Conservation (phyloP, 2,113 vertebrate species). For the Callopanchax toddi region DNA sequence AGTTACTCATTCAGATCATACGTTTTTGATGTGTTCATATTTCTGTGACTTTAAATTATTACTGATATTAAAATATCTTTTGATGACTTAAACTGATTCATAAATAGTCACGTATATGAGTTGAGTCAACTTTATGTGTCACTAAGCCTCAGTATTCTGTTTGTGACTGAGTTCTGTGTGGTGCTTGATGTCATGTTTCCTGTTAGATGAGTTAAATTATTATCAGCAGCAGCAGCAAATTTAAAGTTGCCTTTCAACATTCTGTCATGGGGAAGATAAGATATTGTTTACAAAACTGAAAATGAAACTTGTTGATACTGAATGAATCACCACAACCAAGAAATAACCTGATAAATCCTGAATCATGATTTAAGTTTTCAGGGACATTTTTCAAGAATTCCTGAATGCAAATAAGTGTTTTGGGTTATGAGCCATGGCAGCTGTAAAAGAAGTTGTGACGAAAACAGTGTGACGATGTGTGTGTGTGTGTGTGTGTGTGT, state of each 20-base stretch:
- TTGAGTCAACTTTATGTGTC: background rate
- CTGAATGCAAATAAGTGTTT: conserved; percentile 7
- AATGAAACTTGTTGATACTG: conserved; percentile 2
- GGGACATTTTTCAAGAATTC: conserved; percentile 14
- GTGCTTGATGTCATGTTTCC: background rate
- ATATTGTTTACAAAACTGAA: conserved; percentile 16
- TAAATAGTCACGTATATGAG: conserved; percentile 16
- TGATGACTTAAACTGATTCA: conserved; percentile 15
- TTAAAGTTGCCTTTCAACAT: background rate
- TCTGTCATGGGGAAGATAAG: background rate
- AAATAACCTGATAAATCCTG: background rate
- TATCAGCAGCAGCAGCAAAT: background rate
- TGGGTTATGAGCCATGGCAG: conserved; percentile 2
- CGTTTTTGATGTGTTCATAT: background rate
- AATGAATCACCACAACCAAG: conserved; percentile 21
- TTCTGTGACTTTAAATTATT: conserved; percentile 7
- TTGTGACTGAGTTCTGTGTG: background rate
- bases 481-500: conserved; percentile 5
- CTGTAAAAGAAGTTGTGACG: conserved; percentile 2
- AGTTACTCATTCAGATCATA: conserved; percentile 35
- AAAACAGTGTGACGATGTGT: background rate
- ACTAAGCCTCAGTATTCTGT: background rate
- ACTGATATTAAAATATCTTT: background rate
- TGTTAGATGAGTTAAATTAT: background rate
- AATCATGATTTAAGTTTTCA: conserved; percentile 2